Conservation (phyloP, 2,113 vertebrate species). For the Delphinapterus leucas region DNA sequence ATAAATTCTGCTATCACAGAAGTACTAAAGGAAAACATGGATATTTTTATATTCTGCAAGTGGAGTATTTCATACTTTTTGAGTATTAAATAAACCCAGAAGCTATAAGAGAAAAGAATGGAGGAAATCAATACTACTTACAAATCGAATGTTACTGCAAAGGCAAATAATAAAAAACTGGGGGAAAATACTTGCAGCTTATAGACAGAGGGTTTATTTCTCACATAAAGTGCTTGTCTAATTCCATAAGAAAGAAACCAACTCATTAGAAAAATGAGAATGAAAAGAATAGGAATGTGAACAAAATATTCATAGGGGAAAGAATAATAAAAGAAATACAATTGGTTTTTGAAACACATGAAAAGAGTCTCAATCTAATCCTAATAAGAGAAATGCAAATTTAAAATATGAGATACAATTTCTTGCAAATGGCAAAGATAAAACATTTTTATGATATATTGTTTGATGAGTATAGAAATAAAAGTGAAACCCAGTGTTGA, state of each 20-base stretch:
- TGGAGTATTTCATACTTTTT: not conserved
- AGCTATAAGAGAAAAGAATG: not conserved
- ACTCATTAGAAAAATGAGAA: not conserved
- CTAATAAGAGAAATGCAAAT: not conserved
- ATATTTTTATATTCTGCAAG: not conserved
- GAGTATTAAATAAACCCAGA: slow-evolving; percentile 2
- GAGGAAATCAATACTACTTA: not conserved
- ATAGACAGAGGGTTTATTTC: not conserved
- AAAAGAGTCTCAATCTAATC: not conserved
- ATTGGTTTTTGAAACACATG: not conserved
- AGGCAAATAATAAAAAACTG: not conserved
- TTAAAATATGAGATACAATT: not conserved
- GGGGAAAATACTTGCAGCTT: not conserved
- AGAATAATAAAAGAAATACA: not conserved
- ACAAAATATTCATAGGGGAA: not conserved
- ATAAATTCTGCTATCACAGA: slow-evolving; percentile 3
- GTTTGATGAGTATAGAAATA: not conserved
- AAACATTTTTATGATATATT: not conserved
- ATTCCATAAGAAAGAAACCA: not conserved
- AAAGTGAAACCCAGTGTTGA: not conserved
- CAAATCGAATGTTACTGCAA: not conserved
- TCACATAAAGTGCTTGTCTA: not conserved
- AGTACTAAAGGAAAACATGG: slow-evolving; percentile 1
- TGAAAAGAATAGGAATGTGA: not conserved
- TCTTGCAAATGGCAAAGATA: not conserved